Evolutionary conservation across 2,888 invertebrate species (phyloP).

Genomic region (Calameuta idolon): DNA sequence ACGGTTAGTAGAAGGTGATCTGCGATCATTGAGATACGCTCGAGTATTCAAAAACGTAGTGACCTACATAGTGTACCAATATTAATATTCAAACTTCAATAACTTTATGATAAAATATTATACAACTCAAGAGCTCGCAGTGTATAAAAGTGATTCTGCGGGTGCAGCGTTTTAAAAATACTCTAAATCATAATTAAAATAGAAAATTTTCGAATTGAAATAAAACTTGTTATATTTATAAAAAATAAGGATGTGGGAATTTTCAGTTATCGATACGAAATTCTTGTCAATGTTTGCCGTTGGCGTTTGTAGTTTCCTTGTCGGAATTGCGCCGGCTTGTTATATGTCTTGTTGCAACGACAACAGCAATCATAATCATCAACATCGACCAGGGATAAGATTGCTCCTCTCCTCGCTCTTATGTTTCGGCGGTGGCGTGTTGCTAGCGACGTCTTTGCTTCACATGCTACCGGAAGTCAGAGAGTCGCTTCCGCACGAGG

Average conservation of each 20-base stretch:
- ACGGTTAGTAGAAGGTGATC: background rate
- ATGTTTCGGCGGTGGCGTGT: constrained; percentile 85
- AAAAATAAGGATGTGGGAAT: background rate
- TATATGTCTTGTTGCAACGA: constrained; percentile 71
- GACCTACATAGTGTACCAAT: background rate
- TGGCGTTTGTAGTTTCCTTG: constrained; percentile 77
- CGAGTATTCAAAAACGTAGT: background rate
- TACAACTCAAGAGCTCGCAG: background rate
- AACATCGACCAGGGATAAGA: constrained; percentile 59
- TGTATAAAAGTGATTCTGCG: background rate
- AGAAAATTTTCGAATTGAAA: background rate
- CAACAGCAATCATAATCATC: constrained; percentile 49
- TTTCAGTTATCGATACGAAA: constrained; percentile 69
- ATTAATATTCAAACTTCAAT: background rate
- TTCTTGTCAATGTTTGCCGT: constrained; percentile 75
- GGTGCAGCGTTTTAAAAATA: background rate
- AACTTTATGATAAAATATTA: background rate
- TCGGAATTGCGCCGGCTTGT: constrained; percentile 78
- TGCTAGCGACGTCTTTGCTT: constrained; percentile 80
- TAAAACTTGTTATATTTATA: background rate
- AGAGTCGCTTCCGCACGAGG: constrained; percentile 71
- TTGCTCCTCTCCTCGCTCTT: constrained; percentile 77
- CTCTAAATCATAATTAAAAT: background rate
- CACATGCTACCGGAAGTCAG: constrained; percentile 87
- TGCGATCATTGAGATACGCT: background rate